Evolutionary conservation across 2,888 invertebrate species (phyloP), one percentile per base, ranked within the genome.

Genomic region (Nomada goodeniana): DNA sequence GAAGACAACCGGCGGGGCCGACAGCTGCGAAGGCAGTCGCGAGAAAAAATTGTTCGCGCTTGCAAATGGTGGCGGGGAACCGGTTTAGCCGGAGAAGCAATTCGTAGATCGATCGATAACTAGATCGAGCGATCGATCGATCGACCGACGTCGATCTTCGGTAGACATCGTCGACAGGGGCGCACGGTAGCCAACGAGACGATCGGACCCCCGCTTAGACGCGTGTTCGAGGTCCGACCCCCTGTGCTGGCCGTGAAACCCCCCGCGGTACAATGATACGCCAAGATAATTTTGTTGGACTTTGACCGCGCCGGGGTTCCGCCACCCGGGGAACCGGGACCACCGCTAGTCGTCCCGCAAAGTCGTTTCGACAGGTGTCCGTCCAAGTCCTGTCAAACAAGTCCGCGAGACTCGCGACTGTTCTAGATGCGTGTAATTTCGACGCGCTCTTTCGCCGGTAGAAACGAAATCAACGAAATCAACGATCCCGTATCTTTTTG

Each of bases 211-310:
- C 89, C 68, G 90, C 83, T 80, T 84, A 68, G 87, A 79, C 77
- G 71, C 75, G 79, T 70, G 83, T 67, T 72, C 77, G 74, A 67
- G 79, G 73, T 77, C 76, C 71, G 74, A 76, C 80, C 80, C 82
- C 82, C 81, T 82, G 84, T 47, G 83, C 76, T 55, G 60, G 47
- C 78, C 67, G 91, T 84, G 88, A 89, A 90, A 84, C 91, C 92
- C 92, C 92, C 92, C 86, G 92, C 89, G 90, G 92, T 84, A 91
- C 82, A 89, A 86, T 87, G 92, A 90, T 90, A 90, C 88, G 81
- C 85, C 85, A 73, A 83, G 90, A 90, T 90, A 90, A 91, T 90
- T 89, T 83, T 88, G 74, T 87, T 86, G 86, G 89, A 89, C 88
- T 90, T 71, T 70, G 83, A 86, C 88, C 89, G 82, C 91, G 80